Conservation (phyloP, 2,888 invertebrate genomes). For the Xanthia togata region DNA sequence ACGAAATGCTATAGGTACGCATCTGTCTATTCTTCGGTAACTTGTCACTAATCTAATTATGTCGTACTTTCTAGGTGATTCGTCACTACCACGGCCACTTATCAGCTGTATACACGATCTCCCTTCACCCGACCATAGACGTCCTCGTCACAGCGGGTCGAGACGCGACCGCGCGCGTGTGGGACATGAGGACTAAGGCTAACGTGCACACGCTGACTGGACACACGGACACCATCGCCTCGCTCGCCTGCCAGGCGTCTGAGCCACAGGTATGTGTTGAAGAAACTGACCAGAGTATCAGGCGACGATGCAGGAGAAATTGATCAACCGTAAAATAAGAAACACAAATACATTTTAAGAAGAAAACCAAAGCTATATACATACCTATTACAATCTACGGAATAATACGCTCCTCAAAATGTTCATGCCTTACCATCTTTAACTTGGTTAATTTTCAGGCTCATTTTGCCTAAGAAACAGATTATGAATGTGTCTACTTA, state of each 20-base stretch:
- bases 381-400: background rate
- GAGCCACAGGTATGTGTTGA: constrained; percentile 94
- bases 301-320: background rate
- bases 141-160: constrained; percentile 98
- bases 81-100: constrained; percentile 99
- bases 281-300: background rate
- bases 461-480: background rate
- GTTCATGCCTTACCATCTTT: background rate
- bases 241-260: constrained; percentile 97
- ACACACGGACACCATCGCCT: constrained; percentile 99
- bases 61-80: constrained; percentile 92
- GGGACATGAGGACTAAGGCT: constrained; percentile 99
- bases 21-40: background rate
- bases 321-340: too few relatives aligned
- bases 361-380: background rate
- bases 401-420: background rate
- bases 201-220: constrained; percentile 99
- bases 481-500: too few relatives aligned
- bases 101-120: constrained; percentile 98
- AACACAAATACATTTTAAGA: too few relatives aligned
- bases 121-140: constrained; percentile 98
- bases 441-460: background rate
- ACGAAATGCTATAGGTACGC: background rate
- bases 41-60: background rate
- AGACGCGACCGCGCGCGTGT: constrained; percentile 98